Conservation (phyloP, 2,797 vertebrate genomes). For the Spinus olivaceus region DNA sequence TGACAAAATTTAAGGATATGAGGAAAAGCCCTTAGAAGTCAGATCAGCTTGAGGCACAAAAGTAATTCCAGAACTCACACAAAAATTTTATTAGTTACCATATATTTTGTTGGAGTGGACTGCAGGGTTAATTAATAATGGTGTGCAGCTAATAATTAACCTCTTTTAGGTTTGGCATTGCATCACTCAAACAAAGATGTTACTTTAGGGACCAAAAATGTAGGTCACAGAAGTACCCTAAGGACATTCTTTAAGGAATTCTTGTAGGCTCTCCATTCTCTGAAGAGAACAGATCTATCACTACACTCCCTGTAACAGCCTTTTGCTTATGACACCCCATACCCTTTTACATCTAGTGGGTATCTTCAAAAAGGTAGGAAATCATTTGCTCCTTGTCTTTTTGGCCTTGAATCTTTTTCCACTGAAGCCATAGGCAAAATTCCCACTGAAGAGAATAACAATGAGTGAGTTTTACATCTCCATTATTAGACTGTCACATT, state of each 20-base stretch:
- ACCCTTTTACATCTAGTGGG: rapidly evolving
- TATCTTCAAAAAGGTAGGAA: background rate
- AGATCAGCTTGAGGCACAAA: background rate
- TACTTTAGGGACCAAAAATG: background rate
- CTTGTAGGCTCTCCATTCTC: background rate
- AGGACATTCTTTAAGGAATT: background rate
- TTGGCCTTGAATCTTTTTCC: background rate
- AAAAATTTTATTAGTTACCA: background rate
- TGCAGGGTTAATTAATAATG: slow-evolving; percentile 11
- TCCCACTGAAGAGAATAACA: background rate
- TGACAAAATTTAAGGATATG: background rate
- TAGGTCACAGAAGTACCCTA: background rate
- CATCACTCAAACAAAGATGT: background rate
- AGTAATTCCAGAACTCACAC: background rate
- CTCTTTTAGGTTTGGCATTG: background rate
- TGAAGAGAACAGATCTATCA: background rate
- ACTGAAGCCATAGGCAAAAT: background rate
- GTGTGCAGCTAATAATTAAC: background rate
- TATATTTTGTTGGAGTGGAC: background rate
- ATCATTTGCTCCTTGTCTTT: background rate
- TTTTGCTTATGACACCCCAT: background rate
- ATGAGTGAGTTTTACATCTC: background rate
- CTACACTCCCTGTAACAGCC: background rate
- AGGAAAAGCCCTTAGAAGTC: background rate
- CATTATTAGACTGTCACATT: background rate